A percentile compares a stretch with the other conserved stretches of the same genome.
Conservation (phyloP, 2,888 invertebrate species). For the Ormyrus nitidulus region DNA sequence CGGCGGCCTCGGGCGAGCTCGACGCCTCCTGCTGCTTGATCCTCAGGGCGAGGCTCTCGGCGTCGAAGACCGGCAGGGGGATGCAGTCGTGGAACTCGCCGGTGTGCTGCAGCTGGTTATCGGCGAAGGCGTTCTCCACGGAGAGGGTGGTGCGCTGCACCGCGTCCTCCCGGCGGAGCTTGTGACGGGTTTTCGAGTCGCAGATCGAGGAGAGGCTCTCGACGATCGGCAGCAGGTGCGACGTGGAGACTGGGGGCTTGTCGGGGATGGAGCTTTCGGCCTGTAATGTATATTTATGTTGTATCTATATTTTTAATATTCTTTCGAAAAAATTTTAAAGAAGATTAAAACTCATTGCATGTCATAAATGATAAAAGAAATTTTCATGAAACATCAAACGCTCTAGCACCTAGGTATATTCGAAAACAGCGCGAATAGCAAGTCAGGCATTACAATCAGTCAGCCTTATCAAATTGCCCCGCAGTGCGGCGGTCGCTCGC, state of each 20-base stretch:
- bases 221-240: conserved; percentile 14
- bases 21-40: background rate
- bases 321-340: too few species aligned
- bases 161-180: conserved; percentile 66
- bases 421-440: too few species aligned
- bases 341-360: too few species aligned
- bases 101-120: conserved; percentile 67
- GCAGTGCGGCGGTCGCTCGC: too few species aligned
- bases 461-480: too few species aligned
- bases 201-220: background rate
- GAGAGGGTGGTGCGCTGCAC: conserved; percentile 64
- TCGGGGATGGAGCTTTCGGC: conserved; percentile 7
- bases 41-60: background rate
- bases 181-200: conserved; percentile 52
- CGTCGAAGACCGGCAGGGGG: conserved; percentile 66
- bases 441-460: too few species aligned
- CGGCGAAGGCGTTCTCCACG: conserved; percentile 61
- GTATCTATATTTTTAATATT: too few species aligned
- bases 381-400: too few species aligned
- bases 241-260: background rate
- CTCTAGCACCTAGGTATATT: too few species aligned
- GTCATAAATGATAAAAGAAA: too few species aligned
- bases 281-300: background rate
- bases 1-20: background rate
- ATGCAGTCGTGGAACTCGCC: conserved; percentile 75